phyloP scores from a whole-genome alignment of 2,113 vertebrate genomes.

The Oceanodroma tethys region DNA sequence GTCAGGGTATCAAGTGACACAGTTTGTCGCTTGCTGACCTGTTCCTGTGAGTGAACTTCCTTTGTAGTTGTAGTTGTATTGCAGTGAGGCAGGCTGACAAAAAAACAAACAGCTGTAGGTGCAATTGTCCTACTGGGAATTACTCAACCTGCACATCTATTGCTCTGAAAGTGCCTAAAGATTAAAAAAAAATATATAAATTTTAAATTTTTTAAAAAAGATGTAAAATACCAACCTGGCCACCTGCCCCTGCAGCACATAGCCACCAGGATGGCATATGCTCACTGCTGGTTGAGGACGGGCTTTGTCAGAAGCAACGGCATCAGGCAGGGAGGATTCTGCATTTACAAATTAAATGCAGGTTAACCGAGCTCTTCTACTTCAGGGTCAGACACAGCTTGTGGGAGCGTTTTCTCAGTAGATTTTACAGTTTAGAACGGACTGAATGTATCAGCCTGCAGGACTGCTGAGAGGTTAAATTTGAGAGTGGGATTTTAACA shows the following conservation, averaged over 20 bases:
- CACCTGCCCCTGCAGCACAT: not conserved
- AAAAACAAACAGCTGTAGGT: not conserved
- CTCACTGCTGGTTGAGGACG: not conserved
- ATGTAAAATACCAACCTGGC: not conserved
- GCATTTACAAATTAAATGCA: not conserved
- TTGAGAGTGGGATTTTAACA: not conserved
- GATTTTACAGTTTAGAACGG: not conserved
- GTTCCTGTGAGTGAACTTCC: not conserved
- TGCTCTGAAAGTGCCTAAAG: not conserved
- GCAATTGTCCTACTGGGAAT: not conserved
- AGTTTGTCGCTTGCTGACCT: not conserved
- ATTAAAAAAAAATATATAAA: not conserved
- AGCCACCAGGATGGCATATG: accelerated
- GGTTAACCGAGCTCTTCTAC: not conserved
- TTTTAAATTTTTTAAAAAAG: not conserved
- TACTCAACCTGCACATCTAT: not conserved
- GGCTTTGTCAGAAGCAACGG: not conserved
- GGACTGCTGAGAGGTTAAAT: not conserved
- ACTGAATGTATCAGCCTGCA: not conserved
- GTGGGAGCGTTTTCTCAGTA: not conserved
- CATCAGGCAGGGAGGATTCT: not conserved
- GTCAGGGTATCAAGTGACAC: not conserved
- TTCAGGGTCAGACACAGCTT: not conserved
- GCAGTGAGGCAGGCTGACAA: not conserved
- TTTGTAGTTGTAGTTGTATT: not conserved